These are phyloP conservation scores for Paracanthobrama guichenoti DNA, from an alignment of 2,113 vertebrate genomes.

Conservation along the genomic window DNA sequence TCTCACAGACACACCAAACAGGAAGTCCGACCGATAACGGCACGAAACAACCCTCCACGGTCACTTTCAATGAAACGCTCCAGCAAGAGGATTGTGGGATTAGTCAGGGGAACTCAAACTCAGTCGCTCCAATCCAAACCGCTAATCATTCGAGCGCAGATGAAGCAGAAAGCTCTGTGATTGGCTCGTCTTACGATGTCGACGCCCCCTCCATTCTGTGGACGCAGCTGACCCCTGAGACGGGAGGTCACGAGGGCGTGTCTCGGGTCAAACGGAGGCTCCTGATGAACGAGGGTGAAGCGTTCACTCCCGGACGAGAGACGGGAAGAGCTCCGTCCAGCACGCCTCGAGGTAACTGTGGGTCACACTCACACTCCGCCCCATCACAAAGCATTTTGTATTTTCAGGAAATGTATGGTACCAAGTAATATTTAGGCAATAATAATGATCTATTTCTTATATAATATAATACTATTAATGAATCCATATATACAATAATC, in stretches of 20 bases:
- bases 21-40: not conserved
- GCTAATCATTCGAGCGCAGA: constrained; percentile 36
- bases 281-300: constrained; percentile 65
- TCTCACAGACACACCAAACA: constrained; percentile 41
- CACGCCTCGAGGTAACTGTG: constrained; percentile 57
- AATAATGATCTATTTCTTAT: too few species aligned
- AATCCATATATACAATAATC: too few species aligned
- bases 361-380: too few species aligned
- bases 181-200: constrained; percentile 65
- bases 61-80: not conserved
- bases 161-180: constrained; percentile 22
- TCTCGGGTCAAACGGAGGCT: constrained; percentile 73
- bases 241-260: constrained; percentile 48
- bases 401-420: too few species aligned
- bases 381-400: too few species aligned
- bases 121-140: not conserved
- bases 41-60: not conserved
- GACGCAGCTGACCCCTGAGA: constrained; percentile 65
- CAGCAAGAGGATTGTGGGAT: not conserved
- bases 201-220: constrained; percentile 68
- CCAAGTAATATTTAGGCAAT: too few species aligned
- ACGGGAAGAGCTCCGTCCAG: constrained; percentile 42
- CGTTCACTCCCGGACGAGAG: not conserved
- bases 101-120: not conserved
- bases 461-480: too few species aligned